phyloP scores from a whole-genome alignment of 2,888 invertebrate species.

The Crematogaster levior region DNA sequence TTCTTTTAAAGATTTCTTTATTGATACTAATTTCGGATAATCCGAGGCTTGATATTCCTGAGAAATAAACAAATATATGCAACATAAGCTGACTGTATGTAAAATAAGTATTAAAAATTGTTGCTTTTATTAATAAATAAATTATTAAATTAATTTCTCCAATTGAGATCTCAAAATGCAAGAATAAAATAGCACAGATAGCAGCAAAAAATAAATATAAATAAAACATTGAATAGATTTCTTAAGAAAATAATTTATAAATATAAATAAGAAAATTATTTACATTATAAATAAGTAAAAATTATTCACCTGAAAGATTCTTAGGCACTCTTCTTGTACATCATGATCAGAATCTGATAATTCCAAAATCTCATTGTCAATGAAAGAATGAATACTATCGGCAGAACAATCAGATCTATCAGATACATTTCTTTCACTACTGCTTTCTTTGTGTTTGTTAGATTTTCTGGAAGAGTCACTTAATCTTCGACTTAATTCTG shows the following conservation, averaged over 20 bases:
- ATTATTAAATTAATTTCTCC: not conserved
- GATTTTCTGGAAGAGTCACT: slow-evolving; percentile 69
- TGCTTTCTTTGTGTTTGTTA: slow-evolving; percentile 72
- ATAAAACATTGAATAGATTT: not conserved
- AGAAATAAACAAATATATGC: slow-evolving; percentile 11
- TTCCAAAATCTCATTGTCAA: slow-evolving; percentile 79
- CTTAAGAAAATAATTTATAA: not conserved
- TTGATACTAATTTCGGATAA: slow-evolving; percentile 74
- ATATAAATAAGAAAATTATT: not conserved
- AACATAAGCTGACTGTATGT: not conserved
- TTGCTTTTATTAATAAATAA: not conserved
- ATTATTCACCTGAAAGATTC: slow-evolving; percentile 91
- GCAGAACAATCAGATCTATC: slow-evolving; percentile 72
- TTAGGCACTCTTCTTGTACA: slow-evolving; percentile 93
- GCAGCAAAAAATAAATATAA: not conserved
- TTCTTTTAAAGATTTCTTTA: slow-evolving; percentile 72
- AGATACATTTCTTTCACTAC: slow-evolving; percentile 71
- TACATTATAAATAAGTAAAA: slow-evolving; percentile 6
- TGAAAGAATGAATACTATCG: slow-evolving; percentile 58
- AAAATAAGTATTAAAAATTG: not conserved
- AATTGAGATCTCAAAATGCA: not conserved
- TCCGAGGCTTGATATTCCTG: slow-evolving; percentile 83
- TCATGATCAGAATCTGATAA: slow-evolving; percentile 89
- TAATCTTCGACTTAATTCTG: slow-evolving; percentile 78
- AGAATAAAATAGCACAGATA: not conserved